Percentiles rank a stretch among this genome's conserved stretches.
Conservation (phyloP, 2,797 vertebrate genomes). For the Hydrophis major region DNA sequence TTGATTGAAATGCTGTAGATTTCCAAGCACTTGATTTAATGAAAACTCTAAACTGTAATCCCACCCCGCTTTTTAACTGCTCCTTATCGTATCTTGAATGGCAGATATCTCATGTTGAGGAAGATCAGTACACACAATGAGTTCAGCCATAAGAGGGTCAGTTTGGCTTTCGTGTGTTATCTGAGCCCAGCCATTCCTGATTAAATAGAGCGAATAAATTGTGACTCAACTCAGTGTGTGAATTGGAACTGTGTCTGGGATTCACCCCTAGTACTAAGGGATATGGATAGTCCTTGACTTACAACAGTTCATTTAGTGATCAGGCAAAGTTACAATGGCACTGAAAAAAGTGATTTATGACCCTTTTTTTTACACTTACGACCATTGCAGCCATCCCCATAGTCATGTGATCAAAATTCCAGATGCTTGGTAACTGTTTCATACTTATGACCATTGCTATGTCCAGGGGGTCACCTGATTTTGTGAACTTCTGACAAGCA, state of each 20-base stretch:
- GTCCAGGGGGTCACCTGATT: background rate
- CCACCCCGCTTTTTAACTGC: background rate
- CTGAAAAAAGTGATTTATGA: background rate
- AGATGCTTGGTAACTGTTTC: background rate
- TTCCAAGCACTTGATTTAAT: background rate
- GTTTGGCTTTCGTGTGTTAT: background rate
- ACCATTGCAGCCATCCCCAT: background rate
- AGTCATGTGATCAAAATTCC: background rate
- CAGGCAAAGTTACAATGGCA: too few species aligned
- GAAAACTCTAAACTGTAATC: background rate
- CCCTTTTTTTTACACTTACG: background rate
- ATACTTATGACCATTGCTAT: background rate
- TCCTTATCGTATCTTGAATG: background rate
- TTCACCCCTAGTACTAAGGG: background rate
- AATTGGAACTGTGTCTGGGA: background rate
- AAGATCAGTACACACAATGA: background rate
- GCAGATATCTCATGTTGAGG: background rate
- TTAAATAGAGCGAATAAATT: background rate
- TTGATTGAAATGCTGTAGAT: background rate
- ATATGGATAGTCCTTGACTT: background rate
- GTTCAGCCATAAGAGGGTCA: background rate
- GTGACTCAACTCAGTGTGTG: background rate
- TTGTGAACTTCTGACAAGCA: background rate
- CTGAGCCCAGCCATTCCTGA: background rate
- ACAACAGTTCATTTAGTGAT: too few species aligned